A percentile compares a stretch with the other conserved stretches of the same genome.
phyloP scores from a whole-genome alignment of 2,888 invertebrate genomes.

The Eumerus sabulonum region DNA sequence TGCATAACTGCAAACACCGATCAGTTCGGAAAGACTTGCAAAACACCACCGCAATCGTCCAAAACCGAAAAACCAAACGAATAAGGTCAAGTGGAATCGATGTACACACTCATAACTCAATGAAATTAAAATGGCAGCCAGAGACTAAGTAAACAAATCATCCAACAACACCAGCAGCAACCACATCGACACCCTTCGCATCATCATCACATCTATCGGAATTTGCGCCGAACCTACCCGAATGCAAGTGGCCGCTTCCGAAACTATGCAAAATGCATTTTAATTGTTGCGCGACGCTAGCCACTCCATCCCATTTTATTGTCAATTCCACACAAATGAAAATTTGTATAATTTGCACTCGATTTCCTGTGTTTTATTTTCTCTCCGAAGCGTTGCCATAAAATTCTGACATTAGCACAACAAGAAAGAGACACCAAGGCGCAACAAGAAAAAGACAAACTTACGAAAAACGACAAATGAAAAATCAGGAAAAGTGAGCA shows the following conservation, averaged over 20 bases:
- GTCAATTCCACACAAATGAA: no score
- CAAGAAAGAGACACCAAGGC: not conserved
- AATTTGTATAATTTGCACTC: no score
- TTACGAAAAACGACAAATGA: conserved; percentile 9
- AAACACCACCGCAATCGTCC: not conserved
- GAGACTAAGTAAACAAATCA: conserved; percentile 16
- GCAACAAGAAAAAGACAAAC: not conserved
- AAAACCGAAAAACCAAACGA: conserved; percentile 1
- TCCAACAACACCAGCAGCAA: conserved; percentile 3
- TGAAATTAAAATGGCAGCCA: not conserved
- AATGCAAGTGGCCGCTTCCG: not conserved
- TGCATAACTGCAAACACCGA: no score
- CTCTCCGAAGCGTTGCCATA: not conserved
- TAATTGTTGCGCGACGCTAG: no score
- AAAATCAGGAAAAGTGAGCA: no score
- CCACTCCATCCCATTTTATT: no score
- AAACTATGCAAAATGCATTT: not conserved
- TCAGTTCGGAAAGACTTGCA: no score
- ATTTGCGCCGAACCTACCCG: conserved; percentile 46
- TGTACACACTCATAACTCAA: not conserved
- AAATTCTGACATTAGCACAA: conserved; percentile 18
- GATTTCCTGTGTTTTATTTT: no score
- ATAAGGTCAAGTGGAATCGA: not conserved
- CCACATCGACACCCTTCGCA: not conserved
- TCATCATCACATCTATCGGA: conserved; percentile 23